phyloP scores from a whole-genome alignment of 2,113 vertebrate species.

The Macroglossus sobrinus region DNA sequence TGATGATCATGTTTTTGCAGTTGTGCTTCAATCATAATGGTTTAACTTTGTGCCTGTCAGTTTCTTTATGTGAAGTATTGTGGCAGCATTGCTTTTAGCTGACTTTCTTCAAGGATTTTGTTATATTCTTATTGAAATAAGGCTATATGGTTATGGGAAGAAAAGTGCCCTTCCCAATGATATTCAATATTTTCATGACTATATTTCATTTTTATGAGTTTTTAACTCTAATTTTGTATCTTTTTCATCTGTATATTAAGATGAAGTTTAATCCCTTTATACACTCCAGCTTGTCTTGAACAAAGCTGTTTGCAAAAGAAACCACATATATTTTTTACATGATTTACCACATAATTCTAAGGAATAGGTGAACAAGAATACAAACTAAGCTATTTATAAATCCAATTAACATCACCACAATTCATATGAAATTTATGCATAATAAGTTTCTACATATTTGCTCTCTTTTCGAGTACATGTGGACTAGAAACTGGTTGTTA shows the following conservation, averaged over 20 bases:
- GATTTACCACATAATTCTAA: neutral
- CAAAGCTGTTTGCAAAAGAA: neutral
- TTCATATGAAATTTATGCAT: neutral
- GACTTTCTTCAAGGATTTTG: neutral
- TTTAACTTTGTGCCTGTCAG: neutral
- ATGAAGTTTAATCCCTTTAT: neutral
- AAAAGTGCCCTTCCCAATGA: neutral
- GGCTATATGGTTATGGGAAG: neutral
- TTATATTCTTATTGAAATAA: neutral
- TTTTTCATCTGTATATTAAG: neutral
- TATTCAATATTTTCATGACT: neutral
- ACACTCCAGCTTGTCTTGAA: neutral
- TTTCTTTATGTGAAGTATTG: neutral
- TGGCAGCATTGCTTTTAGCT: neutral
- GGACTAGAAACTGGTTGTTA: neutral
- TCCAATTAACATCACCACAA: neutral
- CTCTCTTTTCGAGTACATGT: neutral
- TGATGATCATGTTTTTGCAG: neutral
- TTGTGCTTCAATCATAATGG: neutral
- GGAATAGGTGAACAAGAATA: neutral
- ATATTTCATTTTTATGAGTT: neutral
- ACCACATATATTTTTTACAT: neutral
- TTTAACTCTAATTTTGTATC: neutral
- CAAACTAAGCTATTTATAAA: neutral
- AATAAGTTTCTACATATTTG: neutral